Percentiles rank a stretch among this genome's conserved stretches.
Evolutionary conservation across 2,797 vertebrate genomes (phyloP).

Genomic region (Phyllotis vaccarum): DNA sequence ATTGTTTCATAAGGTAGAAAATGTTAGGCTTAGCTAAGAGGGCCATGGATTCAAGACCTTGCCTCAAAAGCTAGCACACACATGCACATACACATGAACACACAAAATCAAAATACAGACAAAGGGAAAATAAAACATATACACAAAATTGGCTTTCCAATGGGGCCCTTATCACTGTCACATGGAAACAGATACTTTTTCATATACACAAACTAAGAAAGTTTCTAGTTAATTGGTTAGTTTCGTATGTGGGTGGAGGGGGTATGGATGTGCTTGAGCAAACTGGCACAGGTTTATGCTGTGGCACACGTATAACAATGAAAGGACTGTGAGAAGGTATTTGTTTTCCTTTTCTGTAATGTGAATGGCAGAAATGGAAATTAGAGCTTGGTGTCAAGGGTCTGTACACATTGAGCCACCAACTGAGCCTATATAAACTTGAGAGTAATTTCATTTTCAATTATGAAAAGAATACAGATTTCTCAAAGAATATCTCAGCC

Average conservation of each 20-base stretch:
- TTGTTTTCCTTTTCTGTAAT: not conserved
- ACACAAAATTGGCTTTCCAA: too few species aligned
- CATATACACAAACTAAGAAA: not conserved
- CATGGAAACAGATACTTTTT: not conserved
- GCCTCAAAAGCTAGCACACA: not conserved
- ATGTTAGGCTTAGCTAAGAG: not conserved
- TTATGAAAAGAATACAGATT: not conserved
- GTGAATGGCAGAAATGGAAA: not conserved
- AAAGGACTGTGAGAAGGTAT: not conserved
- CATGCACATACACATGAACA: not conserved
- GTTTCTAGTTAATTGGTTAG: not conserved
- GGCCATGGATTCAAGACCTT: not conserved
- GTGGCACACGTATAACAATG: not conserved
- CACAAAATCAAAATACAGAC: not conserved
- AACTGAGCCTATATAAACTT: not conserved
- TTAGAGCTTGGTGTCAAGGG: not conserved
- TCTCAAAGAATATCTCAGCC: not conserved
- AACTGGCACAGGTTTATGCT: fast-evolving
- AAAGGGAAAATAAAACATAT: not conserved
- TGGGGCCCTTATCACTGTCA: not conserved
- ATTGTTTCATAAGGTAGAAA: too few species aligned
- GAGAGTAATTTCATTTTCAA: conserved; percentile 23
- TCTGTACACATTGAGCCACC: not conserved
- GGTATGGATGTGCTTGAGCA: not conserved
- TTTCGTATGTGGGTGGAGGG: too few species aligned